Conservation (phyloP, 1,140 invertebrate species). For the Paramacrobiotus metropolitanus region DNA sequence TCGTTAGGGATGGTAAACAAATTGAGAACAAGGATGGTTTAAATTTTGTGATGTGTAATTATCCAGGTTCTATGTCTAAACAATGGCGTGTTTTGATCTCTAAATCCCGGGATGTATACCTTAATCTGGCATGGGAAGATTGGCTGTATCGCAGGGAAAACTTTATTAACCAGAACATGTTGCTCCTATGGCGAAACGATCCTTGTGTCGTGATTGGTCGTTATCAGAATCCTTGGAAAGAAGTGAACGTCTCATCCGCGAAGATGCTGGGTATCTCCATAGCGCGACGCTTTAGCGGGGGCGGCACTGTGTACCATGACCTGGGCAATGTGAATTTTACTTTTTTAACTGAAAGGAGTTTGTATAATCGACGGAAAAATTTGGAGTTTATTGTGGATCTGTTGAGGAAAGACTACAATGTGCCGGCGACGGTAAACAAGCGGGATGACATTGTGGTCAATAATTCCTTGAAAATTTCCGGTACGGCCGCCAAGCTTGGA, state of each 20-base stretch:
- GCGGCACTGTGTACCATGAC: conserved; percentile 88
- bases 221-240: conserved; percentile 88
- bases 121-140: conserved; percentile 75
- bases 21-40: not conserved
- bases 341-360: conserved; percentile 52
- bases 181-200: conserved; percentile 70
- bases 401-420: conserved; percentile 46
- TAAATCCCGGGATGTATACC: conserved; percentile 61
- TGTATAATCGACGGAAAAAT: conserved; percentile 59
- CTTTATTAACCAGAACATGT: conserved; percentile 39
- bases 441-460: conserved; percentile 58
- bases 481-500: conserved; percentile 52
- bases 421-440: conserved; percentile 44
- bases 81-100: conserved; percentile 48
- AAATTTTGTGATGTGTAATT: not conserved
- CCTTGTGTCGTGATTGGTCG: conserved; percentile 82
- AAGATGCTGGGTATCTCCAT: conserved; percentile 36
- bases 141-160: conserved; percentile 70
- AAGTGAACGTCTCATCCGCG: conserved; percentile 42
- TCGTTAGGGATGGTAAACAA: not conserved
- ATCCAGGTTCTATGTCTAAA: not conserved
- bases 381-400: conserved; percentile 54
- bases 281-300: conserved; percentile 74
- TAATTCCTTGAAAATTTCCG: conserved; percentile 48
- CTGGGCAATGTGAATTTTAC: conserved; percentile 70